Evolutionary conservation across 2,113 vertebrate genomes (phyloP).

Genomic region (Tor tambroides): DNA sequence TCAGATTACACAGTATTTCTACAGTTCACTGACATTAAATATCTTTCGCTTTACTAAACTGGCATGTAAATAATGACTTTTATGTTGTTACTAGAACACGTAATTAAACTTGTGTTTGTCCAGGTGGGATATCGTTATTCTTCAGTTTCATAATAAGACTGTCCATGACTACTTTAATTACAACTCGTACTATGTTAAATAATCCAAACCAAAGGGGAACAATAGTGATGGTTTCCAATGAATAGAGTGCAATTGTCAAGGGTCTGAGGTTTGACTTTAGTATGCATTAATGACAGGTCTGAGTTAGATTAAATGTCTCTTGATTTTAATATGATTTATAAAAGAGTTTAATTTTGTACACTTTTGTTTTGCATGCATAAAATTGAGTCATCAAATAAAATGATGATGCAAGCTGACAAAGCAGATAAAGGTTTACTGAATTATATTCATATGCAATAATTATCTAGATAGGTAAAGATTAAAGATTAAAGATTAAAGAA

Average conservation of each 20-base stretch:
- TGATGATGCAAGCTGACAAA: background rate
- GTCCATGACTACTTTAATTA: conserved; percentile 44
- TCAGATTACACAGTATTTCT: conserved; percentile 48
- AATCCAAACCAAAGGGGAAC: conserved; percentile 38
- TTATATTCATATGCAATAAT: background rate
- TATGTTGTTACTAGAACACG: conserved; percentile 26
- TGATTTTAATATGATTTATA: background rate
- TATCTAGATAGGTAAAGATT: background rate
- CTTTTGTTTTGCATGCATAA: background rate
- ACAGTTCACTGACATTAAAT: conserved; percentile 40
- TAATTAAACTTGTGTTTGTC: conserved; percentile 54
- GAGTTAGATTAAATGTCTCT: conserved; percentile 4
- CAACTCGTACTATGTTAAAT: conserved; percentile 22
- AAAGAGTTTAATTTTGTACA: background rate
- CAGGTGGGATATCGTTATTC: conserved; percentile 27
- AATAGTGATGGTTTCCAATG: conserved; percentile 29
- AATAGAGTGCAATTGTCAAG: conserved; percentile 23
- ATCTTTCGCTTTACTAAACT: conserved; percentile 44
- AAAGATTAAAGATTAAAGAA: too few relatives aligned
- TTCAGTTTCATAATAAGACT: conserved; percentile 20
- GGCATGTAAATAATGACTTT: conserved; percentile 45
- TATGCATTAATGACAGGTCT: background rate
- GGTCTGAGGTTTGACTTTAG: background rate
- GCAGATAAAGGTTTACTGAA: background rate
- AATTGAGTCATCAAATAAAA: background rate